Conservation (phyloP, 2,797 vertebrate species). For the Lindbergichthys nudifrons region DNA sequence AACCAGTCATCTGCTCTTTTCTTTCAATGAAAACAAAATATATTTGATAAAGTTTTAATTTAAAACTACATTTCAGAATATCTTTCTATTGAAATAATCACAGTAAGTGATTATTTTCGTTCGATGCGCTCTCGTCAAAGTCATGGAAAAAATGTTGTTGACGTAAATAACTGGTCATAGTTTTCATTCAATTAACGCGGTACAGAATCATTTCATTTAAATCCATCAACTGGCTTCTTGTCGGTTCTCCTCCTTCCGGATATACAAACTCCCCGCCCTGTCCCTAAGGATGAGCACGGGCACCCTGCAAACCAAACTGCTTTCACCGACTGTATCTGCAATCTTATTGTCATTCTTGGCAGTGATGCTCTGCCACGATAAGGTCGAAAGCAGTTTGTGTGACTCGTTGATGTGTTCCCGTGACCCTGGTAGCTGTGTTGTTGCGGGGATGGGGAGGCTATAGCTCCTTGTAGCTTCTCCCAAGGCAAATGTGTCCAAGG, state of each 20-base stretch:
- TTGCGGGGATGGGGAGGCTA: not conserved
- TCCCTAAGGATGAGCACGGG: constrained; percentile 62
- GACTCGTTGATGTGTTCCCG: constrained; percentile 12
- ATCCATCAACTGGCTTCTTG: constrained; percentile 44
- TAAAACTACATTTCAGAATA: no score
- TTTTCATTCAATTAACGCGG: no score
- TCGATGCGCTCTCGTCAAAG: no score
- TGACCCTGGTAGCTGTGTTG: constrained; percentile 29
- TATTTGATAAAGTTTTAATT: no score
- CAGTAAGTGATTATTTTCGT: no score
- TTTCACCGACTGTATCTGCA: constrained; percentile 32
- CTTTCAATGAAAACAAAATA: no score
- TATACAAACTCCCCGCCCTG: constrained; percentile 63
- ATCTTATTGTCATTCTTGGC: constrained; percentile 29
- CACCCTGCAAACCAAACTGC: constrained; percentile 33
- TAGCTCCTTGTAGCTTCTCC: constrained; percentile 16
- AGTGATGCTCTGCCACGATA: constrained; percentile 35
- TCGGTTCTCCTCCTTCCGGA: constrained; percentile 48
- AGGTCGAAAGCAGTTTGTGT: constrained; percentile 17
- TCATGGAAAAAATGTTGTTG: no score
- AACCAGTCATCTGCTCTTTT: no score
- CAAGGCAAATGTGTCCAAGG: constrained; percentile 21
- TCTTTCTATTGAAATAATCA: no score
- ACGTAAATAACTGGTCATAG: no score
- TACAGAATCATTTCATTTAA: constrained; percentile 65